A percentile compares a stretch with the other conserved stretches of the same genome.
These are phyloP conservation scores for Panurus biarmicus DNA, from an alignment of 2,113 vertebrate species.

Conservation along the genomic window DNA sequence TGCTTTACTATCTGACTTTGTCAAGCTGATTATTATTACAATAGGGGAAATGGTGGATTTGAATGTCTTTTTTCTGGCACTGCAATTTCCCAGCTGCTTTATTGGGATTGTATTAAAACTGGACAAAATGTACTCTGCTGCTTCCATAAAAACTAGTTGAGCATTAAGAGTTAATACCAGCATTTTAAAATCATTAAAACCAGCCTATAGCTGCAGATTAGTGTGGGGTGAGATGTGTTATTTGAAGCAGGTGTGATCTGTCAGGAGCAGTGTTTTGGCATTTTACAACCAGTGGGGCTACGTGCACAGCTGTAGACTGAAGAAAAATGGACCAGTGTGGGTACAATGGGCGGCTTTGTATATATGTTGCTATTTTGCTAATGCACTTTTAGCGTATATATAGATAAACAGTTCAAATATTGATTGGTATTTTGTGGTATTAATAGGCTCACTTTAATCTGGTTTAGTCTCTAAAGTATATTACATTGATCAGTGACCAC, in stretches of 20 bases:
- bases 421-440: conserved; percentile 37
- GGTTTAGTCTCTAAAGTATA: conserved; percentile 46
- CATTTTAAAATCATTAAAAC: conserved; percentile 63
- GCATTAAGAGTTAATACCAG: conserved; percentile 70
- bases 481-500: conserved; percentile 42
- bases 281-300: conserved; percentile 47
- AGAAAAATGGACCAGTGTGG: conserved; percentile 21
- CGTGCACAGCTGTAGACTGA: conserved; percentile 55
- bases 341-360: conserved; percentile 59
- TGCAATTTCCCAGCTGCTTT: conserved; percentile 75
- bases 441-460: conserved; percentile 45
- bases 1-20: conserved; percentile 67
- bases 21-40: conserved; percentile 70
- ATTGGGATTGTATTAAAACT: conserved; percentile 71
- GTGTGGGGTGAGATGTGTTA: conserved; percentile 57
- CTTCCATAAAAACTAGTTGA: conserved; percentile 71
- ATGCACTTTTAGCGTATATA: conserved; percentile 47
- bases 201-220: conserved; percentile 52
- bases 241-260: conserved; percentile 62
- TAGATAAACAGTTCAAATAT: conserved; percentile 61
- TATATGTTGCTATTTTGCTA: conserved; percentile 53
- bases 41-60: conserved; percentile 75
- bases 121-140: conserved; percentile 69
- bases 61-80: conserved; percentile 69
- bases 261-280: conserved; percentile 68